Evolutionary conservation across 1,140 invertebrate genomes (phyloP).

Genomic region (Drosophila varians): DNA sequence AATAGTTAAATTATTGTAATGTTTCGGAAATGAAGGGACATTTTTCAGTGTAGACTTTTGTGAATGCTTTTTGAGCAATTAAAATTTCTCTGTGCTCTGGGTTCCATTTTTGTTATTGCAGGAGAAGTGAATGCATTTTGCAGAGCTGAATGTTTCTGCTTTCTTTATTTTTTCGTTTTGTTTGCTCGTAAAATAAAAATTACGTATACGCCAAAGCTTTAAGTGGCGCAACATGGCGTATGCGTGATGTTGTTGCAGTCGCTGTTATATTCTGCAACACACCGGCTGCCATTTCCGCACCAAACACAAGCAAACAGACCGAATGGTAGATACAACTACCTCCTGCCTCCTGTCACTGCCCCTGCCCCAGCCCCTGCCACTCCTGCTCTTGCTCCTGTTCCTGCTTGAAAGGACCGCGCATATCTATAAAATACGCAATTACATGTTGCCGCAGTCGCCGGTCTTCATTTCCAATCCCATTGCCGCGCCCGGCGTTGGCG

Average conservation of each 20-base stretch:
- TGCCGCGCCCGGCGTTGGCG: conserved; percentile 1
- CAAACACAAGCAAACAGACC: conserved; percentile 69
- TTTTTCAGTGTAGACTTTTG: not conserved
- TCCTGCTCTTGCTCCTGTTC: no score
- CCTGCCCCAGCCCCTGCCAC: no score
- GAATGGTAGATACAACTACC: conserved; percentile 52
- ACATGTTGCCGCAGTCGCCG: conserved; percentile 72
- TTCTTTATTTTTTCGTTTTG: conserved; percentile 49
- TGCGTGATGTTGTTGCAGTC: conserved; percentile 48
- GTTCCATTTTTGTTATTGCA: conserved; percentile 58
- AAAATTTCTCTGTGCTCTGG: conserved; percentile 66
- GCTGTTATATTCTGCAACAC: conserved; percentile 65
- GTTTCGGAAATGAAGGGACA: no score
- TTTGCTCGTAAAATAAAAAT: conserved; percentile 74
- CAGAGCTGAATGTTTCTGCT: conserved; percentile 41
- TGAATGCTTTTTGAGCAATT: conserved; percentile 72
- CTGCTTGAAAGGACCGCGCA: conserved; percentile 27
- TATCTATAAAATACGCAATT: conserved; percentile 81
- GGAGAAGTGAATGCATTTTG: conserved; percentile 55
- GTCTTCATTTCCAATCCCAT: conserved; percentile 24
- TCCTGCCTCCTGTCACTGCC: not conserved
- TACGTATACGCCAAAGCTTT: conserved; percentile 77
- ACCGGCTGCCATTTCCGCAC: conserved; percentile 75
- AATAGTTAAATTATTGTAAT: no score
- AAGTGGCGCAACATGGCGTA: conserved; percentile 76